Evolutionary conservation across 1,140 invertebrate genomes (phyloP), one percentile per base, ranked within the genome.

Genomic region (Microplitis demolitor): DNA sequence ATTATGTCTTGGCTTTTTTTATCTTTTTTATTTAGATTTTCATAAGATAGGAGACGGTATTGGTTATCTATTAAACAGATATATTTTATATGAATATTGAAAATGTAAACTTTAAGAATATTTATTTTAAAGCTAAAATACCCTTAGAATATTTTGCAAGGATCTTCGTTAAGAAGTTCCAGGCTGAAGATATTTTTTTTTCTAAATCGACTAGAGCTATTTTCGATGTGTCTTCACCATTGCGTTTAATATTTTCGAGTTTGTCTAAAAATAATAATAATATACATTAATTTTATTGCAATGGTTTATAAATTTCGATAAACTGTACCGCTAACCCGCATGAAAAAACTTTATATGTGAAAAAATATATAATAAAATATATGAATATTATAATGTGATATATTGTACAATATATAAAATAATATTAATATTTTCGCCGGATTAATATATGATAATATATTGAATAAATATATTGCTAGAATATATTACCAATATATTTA

Each of bases 81-180:
- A 61, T 64, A 72, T 64, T 33, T 45, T 4, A 70, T 53, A 61
- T 11, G 3, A 66, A 50, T 51, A 11, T 33, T 61, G n/a, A 67
- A 70, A 33, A 64, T 5, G 13, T 58, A 16, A 3, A 24, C 24
- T n/a, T n/a, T 24, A 24, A 24, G 2, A 24, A 24, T 24, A 24
- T 24, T 24, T 24, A 24, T 61, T 66, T 71, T 54, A 62, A 39
- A 56, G 11, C 4, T 56, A 56, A 13, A 63, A 69, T 74, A 86
- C 84, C 79, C 13, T 78, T 77, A 16, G 77, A 71, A 73, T 85
- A 84, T 66, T 80, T 70, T 0, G 69, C 69, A 2, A 85, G 39
- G 16, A 82, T 24, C 4, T 16, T 73, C 62, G 70, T 73, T 16
- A 83, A 56, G 31, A 78, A 58, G 11, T 80, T 61, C 67, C 74